Conservation (phyloP, 1,140 invertebrate genomes). For the Condylostylus longicornis region DNA sequence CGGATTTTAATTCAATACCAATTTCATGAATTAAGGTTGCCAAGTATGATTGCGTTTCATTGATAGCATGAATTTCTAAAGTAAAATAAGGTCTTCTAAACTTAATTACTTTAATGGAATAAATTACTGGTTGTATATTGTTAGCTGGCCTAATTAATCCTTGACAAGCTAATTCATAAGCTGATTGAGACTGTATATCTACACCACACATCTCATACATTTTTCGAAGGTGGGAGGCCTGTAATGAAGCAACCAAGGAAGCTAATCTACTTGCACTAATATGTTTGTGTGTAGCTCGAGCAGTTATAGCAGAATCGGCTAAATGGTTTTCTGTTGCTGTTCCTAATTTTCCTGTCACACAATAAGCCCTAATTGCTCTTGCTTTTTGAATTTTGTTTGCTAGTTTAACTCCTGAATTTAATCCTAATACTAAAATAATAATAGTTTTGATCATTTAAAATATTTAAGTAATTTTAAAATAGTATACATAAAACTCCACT, state of each 20-base stretch:
- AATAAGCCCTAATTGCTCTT: slow-evolving; percentile 49
- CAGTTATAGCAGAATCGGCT: slow-evolving; percentile 52
- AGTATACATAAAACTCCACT: slow-evolving; percentile 57
- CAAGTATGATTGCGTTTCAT: slow-evolving; percentile 64
- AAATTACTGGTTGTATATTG: slow-evolving; percentile 58
- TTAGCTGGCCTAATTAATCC: slow-evolving; percentile 61
- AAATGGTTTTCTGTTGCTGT: slow-evolving; percentile 60
- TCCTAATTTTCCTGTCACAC: slow-evolving; percentile 63
- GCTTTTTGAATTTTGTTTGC: slow-evolving; percentile 39
- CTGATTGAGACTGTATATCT: slow-evolving; percentile 66
- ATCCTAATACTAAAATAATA: slow-evolving; percentile 44
- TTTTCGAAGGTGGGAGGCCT: slow-evolving; percentile 63
- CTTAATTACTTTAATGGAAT: slow-evolving; percentile 69
- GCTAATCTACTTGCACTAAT: slow-evolving; percentile 51
- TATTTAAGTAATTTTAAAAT: neutral
- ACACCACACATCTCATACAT: slow-evolving; percentile 68
- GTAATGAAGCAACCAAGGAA: slow-evolving; percentile 53
- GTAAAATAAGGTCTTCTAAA: slow-evolving; percentile 73
- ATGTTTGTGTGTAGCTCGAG: slow-evolving; percentile 54
- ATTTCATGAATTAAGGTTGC: slow-evolving; percentile 61
- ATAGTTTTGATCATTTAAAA: slow-evolving; percentile 5
- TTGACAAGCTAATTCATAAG: slow-evolving; percentile 69
- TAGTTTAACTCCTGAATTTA: slow-evolving; percentile 46
- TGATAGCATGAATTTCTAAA: slow-evolving; percentile 77
- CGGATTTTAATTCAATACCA: slow-evolving; percentile 57